phyloP scores from a whole-genome alignment of 2,888 invertebrate species.

The Leucania comma region DNA sequence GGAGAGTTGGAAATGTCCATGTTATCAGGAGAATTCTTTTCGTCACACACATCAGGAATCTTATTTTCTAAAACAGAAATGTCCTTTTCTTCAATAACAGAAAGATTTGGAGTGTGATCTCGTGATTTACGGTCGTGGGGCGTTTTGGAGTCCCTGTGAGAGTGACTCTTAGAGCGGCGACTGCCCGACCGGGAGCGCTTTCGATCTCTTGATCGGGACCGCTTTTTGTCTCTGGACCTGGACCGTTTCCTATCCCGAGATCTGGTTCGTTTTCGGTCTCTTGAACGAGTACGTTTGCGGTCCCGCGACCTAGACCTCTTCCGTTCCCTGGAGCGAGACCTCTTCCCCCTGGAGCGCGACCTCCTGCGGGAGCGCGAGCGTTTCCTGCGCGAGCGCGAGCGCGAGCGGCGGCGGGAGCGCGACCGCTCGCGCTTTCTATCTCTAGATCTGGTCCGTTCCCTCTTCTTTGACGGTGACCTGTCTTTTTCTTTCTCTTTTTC shows the following conservation, averaged over 20 bases:
- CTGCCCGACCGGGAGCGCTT: constrained; percentile 85
- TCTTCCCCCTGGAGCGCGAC: constrained; percentile 84
- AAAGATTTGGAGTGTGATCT: constrained; percentile 80
- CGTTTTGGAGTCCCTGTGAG: constrained; percentile 84
- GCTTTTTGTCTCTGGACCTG: constrained; percentile 85
- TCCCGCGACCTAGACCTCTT: constrained; percentile 91
- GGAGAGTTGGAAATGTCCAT: constrained; percentile 96
- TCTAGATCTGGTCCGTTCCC: constrained; percentile 85
- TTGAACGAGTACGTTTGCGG: constrained; percentile 90
- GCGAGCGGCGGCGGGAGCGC: constrained; percentile 91
- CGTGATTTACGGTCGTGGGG: constrained; percentile 82
- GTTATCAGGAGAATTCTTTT: constrained; percentile 92
- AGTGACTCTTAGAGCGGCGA: constrained; percentile 84
- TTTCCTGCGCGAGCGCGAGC: constrained; percentile 89
- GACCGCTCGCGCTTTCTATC: constrained; percentile 88
- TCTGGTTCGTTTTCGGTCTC: constrained; percentile 86
- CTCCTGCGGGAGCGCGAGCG: constrained; percentile 86
- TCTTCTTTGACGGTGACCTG: constrained; percentile 83
- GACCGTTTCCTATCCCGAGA: constrained; percentile 88
- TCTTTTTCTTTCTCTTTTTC: constrained; percentile 77
- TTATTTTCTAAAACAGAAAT: constrained; percentile 72
- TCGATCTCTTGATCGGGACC: constrained; percentile 84
- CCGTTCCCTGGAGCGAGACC: constrained; percentile 87
- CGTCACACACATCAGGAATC: constrained; percentile 84
- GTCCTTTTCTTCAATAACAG: constrained; percentile 78